These are phyloP conservation scores for Hexactinellida sp. DNA, from an alignment of 37 sponge, comb jelly and placozoan genomes.

Conservation along the genomic window DNA sequence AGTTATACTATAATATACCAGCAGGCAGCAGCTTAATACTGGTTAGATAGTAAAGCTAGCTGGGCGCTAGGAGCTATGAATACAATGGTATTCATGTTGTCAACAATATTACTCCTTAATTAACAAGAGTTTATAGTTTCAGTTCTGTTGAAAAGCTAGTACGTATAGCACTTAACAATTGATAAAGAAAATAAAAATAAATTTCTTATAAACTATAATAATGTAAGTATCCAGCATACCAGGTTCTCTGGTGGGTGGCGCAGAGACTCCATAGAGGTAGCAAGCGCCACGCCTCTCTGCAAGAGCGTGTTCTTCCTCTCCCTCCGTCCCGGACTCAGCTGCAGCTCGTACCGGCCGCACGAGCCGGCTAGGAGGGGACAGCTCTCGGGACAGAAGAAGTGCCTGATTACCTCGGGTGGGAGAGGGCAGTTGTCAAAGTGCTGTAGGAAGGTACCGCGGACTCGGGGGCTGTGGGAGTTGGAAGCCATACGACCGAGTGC, in stretches of 20 bases:
- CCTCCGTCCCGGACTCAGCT: conserved; percentile 9
- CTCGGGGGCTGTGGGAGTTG: neutral
- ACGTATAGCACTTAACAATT: no score
- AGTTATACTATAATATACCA: neutral
- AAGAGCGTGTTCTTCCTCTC: neutral
- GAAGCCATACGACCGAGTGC: neutral
- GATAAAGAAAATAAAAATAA: no score
- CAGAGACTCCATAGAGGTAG: neutral
- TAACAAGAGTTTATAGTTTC: no score
- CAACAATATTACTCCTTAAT: no score
- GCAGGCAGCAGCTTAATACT: neutral
- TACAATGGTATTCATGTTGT: no score
- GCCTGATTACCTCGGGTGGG: neutral
- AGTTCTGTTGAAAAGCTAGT: no score
- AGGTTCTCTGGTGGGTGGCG: neutral
- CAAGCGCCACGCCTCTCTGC: neutral
- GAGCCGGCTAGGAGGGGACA: neutral
- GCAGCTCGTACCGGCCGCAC: neutral
- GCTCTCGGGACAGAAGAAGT: neutral
- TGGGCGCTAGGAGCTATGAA: no score
- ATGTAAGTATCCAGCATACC: neutral
- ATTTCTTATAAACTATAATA: neutral
- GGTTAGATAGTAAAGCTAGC: no score
- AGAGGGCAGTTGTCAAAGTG: neutral
- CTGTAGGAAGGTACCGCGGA: neutral